Conservation (phyloP, 92 coral and sea anemone species). For the Parazoanthus darwini region DNA sequence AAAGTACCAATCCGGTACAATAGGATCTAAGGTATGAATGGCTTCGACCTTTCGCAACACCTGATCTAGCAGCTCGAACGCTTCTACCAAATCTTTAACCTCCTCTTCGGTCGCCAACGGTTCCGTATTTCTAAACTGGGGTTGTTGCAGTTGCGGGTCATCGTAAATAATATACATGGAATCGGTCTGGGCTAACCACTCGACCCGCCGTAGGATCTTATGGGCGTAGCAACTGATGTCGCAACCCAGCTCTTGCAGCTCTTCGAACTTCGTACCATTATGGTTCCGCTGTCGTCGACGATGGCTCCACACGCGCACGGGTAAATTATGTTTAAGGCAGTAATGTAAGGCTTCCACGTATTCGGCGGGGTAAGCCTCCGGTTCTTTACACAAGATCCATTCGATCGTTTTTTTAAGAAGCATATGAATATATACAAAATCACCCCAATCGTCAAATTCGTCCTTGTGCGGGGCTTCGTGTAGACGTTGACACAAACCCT, state of each 20-base stretch:
- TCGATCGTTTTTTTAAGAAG: constrained; percentile 9
- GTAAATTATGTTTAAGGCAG: neutral
- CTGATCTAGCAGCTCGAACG: neutral
- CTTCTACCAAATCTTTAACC: neutral
- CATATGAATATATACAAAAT: constrained; percentile 2
- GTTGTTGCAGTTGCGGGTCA: constrained; percentile 4
- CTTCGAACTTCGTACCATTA: neutral
- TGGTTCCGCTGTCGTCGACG: constrained; percentile 13
- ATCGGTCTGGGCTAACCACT: neutral
- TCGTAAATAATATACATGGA: too few relatives aligned
- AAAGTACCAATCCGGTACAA: neutral
- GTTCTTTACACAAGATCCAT: constrained; percentile 13
- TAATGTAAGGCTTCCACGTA: constrained; percentile 13
- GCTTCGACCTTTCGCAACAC: neutral
- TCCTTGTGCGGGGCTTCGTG: neutral
- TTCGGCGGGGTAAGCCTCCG: constrained; percentile 14
- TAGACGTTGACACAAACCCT: too few relatives aligned
- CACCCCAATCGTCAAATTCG: constrained; percentile 9
- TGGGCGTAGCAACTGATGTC: neutral
- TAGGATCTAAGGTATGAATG: neutral
- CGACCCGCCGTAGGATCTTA: neutral
- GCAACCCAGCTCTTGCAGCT: constrained; percentile 4
- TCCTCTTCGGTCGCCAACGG: constrained; percentile 14
- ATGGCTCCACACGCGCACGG: constrained; percentile 14
- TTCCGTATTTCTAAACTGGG: constrained; percentile 13